Evolutionary conservation across 2,888 invertebrate species (phyloP).

Genomic region (Adelphocoris suturalis): DNA sequence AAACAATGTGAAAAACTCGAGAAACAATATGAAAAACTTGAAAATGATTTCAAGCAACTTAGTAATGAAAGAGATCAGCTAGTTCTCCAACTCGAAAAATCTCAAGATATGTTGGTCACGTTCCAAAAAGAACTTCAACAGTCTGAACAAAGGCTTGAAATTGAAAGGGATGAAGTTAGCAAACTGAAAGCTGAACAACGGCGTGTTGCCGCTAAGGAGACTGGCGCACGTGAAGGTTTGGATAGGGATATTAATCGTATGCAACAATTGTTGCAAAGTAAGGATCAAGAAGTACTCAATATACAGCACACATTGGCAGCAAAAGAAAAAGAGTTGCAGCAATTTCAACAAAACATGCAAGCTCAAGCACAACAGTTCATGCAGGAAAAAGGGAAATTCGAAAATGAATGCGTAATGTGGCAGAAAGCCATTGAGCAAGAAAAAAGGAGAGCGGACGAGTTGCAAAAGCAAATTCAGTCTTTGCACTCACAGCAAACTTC

Average conservation of each 20-base stretch:
- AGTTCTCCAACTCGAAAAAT: conserved; percentile 93
- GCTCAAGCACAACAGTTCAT: conserved; percentile 75
- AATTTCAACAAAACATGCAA: conserved; percentile 85
- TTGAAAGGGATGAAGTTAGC: conserved; percentile 88
- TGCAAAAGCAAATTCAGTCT: conserved; percentile 88
- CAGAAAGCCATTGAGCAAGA: conserved; percentile 84
- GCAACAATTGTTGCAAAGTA: conserved; percentile 77
- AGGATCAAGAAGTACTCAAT: conserved; percentile 76
- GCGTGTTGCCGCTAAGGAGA: conserved; percentile 79
- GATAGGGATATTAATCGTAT: conserved; percentile 81
- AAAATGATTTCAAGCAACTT: conserved; percentile 91
- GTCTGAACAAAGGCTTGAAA: conserved; percentile 89
- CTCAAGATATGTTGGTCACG: conserved; percentile 94
- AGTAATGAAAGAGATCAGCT: conserved; percentile 92
- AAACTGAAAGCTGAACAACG: conserved; percentile 82
- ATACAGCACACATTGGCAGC: conserved; percentile 81
- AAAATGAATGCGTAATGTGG: conserved; percentile 85
- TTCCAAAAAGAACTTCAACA: conserved; percentile 94
- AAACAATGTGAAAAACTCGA: conserved; percentile 85
- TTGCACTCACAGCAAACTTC: conserved; percentile 78
- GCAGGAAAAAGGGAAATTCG: conserved; percentile 78
- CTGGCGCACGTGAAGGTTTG: conserved; percentile 75
- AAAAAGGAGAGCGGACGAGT: conserved; percentile 85
- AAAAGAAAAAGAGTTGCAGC: conserved; percentile 85
- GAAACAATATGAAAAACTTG: conserved; percentile 91